Conservation (phyloP, 2,797 vertebrate species). For the Nothura maculosa region DNA sequence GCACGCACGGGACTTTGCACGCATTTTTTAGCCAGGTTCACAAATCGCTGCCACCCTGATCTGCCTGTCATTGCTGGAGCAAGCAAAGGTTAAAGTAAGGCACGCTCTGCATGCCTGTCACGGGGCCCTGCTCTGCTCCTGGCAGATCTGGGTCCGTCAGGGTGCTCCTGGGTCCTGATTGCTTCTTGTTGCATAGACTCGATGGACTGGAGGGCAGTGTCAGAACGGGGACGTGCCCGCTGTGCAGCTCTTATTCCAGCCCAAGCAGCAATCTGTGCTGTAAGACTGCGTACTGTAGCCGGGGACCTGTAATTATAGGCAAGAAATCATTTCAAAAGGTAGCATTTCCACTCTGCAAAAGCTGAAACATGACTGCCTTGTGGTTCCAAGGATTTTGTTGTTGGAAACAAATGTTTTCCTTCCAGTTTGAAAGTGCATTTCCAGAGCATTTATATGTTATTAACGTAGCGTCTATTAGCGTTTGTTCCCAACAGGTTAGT, state of each 20-base stretch:
- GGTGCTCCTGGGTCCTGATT: constrained; percentile 52
- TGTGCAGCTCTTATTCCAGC: neutral
- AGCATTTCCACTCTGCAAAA: neutral
- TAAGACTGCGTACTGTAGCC: constrained; percentile 6
- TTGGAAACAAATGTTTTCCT: constrained; percentile 20
- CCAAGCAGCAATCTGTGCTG: constrained; percentile 7
- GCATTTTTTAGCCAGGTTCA: neutral
- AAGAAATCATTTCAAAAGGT: constrained; percentile 29
- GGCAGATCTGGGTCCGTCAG: constrained; percentile 22
- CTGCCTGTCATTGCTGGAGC: neutral
- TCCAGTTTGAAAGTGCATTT: constrained; percentile 29
- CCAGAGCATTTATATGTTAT: neutral
- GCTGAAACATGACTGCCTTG: neutral
- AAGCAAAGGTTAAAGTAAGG: constrained; percentile 24
- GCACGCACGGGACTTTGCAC: neutral
- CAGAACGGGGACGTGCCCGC: neutral
- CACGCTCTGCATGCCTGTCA: constrained; percentile 40
- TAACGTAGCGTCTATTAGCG: neutral
- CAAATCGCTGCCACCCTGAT: no score
- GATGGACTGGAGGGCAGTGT: constrained; percentile 6
- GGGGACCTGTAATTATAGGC: constrained; percentile 14
- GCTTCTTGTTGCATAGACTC: constrained; percentile 47
- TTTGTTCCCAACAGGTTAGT: constrained; percentile 14
- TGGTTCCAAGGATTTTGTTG: constrained; percentile 2
- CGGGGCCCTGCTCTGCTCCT: neutral